phyloP scores from a whole-genome alignment of 2,797 vertebrate species.

The Agapornis canus region DNA sequence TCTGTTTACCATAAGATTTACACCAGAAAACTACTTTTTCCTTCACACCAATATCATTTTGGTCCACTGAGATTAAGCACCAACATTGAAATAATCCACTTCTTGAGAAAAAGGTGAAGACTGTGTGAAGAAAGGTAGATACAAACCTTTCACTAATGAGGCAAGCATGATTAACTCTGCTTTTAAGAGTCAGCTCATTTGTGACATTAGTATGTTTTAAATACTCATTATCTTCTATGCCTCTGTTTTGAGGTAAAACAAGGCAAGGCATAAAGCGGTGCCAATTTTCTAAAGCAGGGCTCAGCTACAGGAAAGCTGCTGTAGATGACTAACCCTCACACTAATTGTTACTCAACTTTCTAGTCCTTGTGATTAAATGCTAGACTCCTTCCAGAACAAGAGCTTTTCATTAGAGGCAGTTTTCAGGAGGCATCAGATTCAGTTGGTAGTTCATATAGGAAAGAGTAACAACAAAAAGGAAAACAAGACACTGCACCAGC shows the following conservation, averaged over 20 bases:
- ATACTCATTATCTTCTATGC: slow-evolving; percentile 39
- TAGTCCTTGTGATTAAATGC: slow-evolving; percentile 28
- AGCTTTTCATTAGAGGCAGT: slow-evolving; percentile 16
- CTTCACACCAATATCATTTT: not conserved
- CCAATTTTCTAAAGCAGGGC: not conserved
- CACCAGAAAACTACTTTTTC: not conserved
- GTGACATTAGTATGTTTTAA: slow-evolving; percentile 38
- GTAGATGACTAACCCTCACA: slow-evolving; percentile 61
- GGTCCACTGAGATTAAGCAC: not conserved
- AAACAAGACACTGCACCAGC: not conserved
- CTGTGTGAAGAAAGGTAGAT: not conserved
- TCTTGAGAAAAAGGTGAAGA: not conserved
- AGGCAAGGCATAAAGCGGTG: slow-evolving; percentile 24
- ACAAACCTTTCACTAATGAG: slow-evolving; percentile 27
- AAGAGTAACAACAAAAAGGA: slow-evolving; percentile 1
- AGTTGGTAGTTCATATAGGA: not conserved
- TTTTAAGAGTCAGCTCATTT: slow-evolving; percentile 26
- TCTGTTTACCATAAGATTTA: not conserved
- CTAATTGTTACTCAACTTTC: slow-evolving; percentile 68
- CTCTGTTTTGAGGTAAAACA: slow-evolving; percentile 41
- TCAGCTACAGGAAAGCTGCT: slow-evolving; percentile 33
- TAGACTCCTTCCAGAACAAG: slow-evolving; percentile 13
- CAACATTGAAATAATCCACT: not conserved
- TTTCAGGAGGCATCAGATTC: slow-evolving; percentile 18
- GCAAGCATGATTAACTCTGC: slow-evolving; percentile 5